Conservation (phyloP, 2,113 vertebrate genomes). For the Mesoclemmys tuberculata region DNA sequence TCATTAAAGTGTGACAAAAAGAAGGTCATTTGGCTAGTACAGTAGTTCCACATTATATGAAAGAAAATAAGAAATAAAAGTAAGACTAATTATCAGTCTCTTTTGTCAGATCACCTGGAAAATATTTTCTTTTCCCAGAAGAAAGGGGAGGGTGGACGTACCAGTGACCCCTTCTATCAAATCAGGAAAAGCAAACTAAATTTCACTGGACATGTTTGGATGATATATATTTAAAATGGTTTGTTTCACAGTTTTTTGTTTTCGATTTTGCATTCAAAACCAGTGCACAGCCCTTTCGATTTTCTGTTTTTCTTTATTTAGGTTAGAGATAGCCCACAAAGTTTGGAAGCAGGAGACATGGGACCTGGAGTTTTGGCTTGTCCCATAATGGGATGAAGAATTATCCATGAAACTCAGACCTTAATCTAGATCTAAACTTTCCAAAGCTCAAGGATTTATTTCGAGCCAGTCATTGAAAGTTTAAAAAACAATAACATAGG, state of each 20-base stretch:
- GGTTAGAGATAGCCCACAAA: background rate
- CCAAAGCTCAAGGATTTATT: rapidly evolving
- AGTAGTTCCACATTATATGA: rapidly evolving
- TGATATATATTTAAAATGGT: background rate
- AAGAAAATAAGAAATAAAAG: background rate
- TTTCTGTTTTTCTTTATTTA: background rate
- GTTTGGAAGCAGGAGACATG: background rate
- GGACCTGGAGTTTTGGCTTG: background rate
- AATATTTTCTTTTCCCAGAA: background rate
- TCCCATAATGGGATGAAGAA: background rate
- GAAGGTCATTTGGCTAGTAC: background rate
- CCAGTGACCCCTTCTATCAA: background rate
- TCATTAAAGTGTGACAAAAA: constrained; percentile 17
- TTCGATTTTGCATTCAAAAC: background rate
- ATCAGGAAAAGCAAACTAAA: background rate
- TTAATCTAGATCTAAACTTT: background rate
- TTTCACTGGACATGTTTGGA: background rate
- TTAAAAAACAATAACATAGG: background rate
- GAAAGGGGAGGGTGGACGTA: background rate
- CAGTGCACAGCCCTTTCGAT: background rate
- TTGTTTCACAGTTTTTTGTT: background rate
- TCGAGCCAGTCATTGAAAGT: background rate
- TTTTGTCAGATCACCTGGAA: background rate
- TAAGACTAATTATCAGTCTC: background rate
- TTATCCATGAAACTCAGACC: background rate